Evolutionary conservation across 2,797 vertebrate species (phyloP), one percentile per base, ranked within the genome.

Genomic region (Channallabes apus): DNA sequence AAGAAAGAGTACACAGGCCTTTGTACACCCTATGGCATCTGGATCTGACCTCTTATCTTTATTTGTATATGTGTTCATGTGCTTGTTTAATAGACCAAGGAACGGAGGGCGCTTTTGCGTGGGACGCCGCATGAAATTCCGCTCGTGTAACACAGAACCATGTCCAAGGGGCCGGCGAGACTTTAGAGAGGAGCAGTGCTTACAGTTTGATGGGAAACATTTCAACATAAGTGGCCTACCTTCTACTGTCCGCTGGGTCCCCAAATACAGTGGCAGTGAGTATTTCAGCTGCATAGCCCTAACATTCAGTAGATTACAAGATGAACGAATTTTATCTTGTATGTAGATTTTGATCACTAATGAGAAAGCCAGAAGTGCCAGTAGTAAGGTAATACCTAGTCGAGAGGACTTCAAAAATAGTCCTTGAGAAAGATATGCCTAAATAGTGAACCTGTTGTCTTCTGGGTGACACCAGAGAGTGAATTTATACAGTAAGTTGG

Each of bases 191-290:
- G 96, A 98, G 73, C 98, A 99, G 90, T 99, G 98, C 90, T 96
- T 97, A 80, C 96, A 97, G 29, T 99, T 97, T 88, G 96, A 99
- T 83, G 97, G 97, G 89, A 97, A 96, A 89, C 98, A 99, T 94
- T 98, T 99, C 82, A 98, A 98, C 93, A 99, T 99, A 94, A 98
- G 97, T 2, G 97, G 97, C 79, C 96, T 99, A 87, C 95, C 97
- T 15, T 94, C 97, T 88, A 93, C 94, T 14, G 97, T 99, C 81
- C 96, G 96, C 89, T 99, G 98, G 98, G 93, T 99, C 87, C 98
- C 98, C 82, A 99, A 99, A 92, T 99, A 99, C 91, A 99, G 97
- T 51, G 98, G 98, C 89, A 97, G 98, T 99, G 93, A 98, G 98
- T 98, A 61, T 61, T 61, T 90, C 9, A 65, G 7, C 14, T 1